Base-by-base conservation (phyloP, 2,113 vertebrate genomes). In the Petrocephalus microphthalmus region DNA sequence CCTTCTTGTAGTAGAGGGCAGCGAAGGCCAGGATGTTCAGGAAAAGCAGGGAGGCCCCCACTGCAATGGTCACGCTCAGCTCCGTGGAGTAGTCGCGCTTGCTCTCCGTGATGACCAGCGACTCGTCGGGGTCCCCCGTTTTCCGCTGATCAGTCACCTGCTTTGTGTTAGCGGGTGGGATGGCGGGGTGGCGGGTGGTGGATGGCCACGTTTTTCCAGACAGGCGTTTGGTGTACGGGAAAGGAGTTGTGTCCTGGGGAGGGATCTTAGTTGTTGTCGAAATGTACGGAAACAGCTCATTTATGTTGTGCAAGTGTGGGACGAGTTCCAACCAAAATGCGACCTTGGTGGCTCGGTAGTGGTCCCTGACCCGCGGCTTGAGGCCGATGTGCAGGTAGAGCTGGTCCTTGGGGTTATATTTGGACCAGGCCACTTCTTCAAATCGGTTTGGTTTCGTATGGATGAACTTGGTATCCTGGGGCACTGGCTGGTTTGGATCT, bases 401-500 rank as follows among this genome's bases (percentile, higher is more conserved):
- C 91, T 99, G 98, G 90, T 98, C 98, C 85, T 98, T 98, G 3
- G 98, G 98, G 83, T 97, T 98, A 91, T 99, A 99, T 91, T 98
- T 99, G 8, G 97, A 97, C 98, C 98, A 99, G 20, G 98, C 98
- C 29, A 99, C 98, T 88, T 98, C 98, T 93, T 99, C 98, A 67
- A 99, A 99, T 19, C 98, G 97, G 91, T 99, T 99, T 0, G 98
- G 98, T 89, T 98, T 98, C 0, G 98, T 99, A 93, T 99, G 98
- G 91, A 98, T 98, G 92, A 99, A 99, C 92, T 98, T 99, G 87
- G 98, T 99, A 33, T 99, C 98, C 90, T 99, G 98, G 0, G 98
- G 98, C 64, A 99, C 98, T 0, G 98, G 98, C 87, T 97, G 97
- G 87, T 99, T 99, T 2, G 98, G 98, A 91, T 99, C 97, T 20